Percentiles rank a stretch among this genome's conserved stretches.
Conservation (phyloP, 2,113 vertebrate genomes). For the Pampusana beccarii region DNA sequence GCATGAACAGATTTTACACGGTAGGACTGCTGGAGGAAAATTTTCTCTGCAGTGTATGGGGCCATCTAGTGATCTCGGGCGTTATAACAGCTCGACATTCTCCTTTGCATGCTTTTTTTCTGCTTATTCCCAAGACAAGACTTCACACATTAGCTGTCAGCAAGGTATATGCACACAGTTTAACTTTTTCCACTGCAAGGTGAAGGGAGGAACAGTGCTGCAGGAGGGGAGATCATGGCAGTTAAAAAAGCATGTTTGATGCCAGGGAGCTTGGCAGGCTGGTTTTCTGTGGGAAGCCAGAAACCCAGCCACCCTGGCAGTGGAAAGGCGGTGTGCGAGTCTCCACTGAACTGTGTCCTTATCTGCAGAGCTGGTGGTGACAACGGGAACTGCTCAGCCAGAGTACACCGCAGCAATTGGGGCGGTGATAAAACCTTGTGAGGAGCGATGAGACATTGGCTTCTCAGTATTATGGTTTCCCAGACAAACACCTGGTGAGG, state of each 20-base stretch:
- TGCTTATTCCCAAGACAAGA: no score
- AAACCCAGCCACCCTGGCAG: neutral
- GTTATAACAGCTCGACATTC: neutral
- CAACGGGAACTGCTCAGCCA: neutral
- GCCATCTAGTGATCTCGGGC: constrained; percentile 64
- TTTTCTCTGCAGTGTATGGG: neutral
- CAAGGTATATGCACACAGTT: neutral
- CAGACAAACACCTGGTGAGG: neutral
- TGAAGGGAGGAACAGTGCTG: neutral
- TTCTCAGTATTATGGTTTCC: neutral
- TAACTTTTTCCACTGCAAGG: neutral
- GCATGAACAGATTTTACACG: neutral
- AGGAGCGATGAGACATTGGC: accelerated
- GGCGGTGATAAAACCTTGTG: neutral
- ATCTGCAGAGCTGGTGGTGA: neutral
- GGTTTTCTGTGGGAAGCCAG: neutral
- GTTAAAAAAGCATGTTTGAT: neutral
- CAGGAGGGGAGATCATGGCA: neutral
- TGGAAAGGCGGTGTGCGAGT: neutral
- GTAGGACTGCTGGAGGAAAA: neutral
- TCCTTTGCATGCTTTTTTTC: neutral
- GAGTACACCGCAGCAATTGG: accelerated
- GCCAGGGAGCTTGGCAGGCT: neutral
- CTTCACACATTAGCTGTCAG: neutral
- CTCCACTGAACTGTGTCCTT: neutral